A percentile compares a stretch with the other conserved stretches of the same genome.
phyloP scores from a whole-genome alignment of 1,140 invertebrate genomes.

The Amphibalanus amphitrite region DNA sequence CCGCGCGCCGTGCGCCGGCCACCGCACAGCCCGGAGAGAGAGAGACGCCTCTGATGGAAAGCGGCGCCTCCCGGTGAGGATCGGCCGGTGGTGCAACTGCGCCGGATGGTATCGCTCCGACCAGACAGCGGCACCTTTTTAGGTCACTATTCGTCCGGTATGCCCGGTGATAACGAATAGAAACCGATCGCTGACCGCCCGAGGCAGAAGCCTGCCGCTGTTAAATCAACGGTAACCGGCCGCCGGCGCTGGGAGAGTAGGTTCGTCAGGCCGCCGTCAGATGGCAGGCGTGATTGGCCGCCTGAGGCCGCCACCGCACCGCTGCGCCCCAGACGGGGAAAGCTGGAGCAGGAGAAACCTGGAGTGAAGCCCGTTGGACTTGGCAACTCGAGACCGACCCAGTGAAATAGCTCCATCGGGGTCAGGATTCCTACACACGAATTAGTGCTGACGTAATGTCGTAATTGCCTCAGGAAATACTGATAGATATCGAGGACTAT shows the following conservation, averaged over 20 bases:
- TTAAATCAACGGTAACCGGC: background rate
- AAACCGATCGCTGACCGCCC: background rate
- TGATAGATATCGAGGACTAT: no score
- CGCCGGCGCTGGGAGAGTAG: no score
- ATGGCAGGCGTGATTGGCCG: background rate
- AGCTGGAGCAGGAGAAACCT: background rate
- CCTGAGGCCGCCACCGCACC: background rate
- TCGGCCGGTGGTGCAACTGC: background rate
- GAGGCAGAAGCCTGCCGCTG: background rate
- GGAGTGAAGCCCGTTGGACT: background rate
- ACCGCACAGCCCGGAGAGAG: background rate
- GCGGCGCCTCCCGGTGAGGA: background rate
- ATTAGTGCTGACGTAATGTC: no score
- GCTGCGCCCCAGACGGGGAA: background rate
- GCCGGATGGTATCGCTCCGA: background rate
- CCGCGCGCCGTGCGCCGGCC: no score
- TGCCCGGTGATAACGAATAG: background rate
- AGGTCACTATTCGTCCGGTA: background rate
- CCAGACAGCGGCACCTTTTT: background rate
- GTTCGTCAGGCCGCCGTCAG: background rate
- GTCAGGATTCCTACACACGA: background rate
- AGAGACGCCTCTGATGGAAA: background rate
- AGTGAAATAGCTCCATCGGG: background rate
- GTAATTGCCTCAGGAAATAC: no score
- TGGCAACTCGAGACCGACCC: background rate